Base-by-base conservation (phyloP, 2,113 vertebrate species). In the Odocoileus hemionus region DNA sequence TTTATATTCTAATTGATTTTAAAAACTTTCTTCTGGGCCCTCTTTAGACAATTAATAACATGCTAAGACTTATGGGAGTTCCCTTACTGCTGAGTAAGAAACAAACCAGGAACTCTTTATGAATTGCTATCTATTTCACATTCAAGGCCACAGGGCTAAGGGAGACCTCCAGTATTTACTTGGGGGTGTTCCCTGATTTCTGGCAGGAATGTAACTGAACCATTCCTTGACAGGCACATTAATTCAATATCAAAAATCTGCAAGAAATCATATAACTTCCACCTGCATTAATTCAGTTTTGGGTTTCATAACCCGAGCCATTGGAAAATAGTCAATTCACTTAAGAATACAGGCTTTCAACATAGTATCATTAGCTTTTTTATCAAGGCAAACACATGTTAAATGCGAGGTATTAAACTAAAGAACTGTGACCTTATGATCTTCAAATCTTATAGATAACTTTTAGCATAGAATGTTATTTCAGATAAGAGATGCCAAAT, bases 1-100 rank as follows among this genome's bases (percentile, higher is more conserved):
- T 87, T 52, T 84, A 78, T 47, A 92, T 96, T 23, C 26, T 43
- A 94, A 79, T 39, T 88, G 83, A 96, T 58, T 96, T 47, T 79
- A 26, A 96, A 82, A 88, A 50, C 39, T 93, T 92, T 95, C 26
- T 61, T 79, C 23, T 54, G 28, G 23, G 55, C 19, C 78, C 8
- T 92, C n/a, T 94, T 52, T 33, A 26, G 45, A 54, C 26, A 92
- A 47, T 64, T 91, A 85, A 94, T n/a, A 93, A 50, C n/a, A 82
- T 82, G 50, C 11, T 87, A 79, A 94, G 67, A 90, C 23, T 50
- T 85, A 67, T 6, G 28, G 23, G n/a, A 94, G 39, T 95, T 70
- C 67, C 58, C n/a, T 88, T 16, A 92, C 15, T 43, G 57, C 12
- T 4, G 14, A 26, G 6, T 52, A 74, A 97, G 58, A 92, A 93